phyloP scores from a whole-genome alignment of 2,797 vertebrate genomes.

The Allobates femoralis region DNA sequence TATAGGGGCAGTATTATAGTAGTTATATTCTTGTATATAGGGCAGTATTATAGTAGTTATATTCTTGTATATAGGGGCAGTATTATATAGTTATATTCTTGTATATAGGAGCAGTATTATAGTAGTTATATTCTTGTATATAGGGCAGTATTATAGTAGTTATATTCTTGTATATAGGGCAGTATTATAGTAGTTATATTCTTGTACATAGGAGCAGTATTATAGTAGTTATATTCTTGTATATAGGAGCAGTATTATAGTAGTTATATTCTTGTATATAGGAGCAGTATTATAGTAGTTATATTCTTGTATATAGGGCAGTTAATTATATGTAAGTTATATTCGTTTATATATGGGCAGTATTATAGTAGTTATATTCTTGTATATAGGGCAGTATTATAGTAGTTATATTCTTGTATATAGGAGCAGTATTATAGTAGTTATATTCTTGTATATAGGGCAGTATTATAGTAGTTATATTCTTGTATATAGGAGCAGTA shows the following conservation, averaged over 20 bases:
- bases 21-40: not conserved
- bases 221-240: slow-evolving; percentile 15
- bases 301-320: not conserved
- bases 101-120: not conserved
- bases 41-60: slow-evolving; percentile 21
- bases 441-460: not conserved
- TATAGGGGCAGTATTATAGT: not conserved
- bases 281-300: not conserved
- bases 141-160: slow-evolving; percentile 20
- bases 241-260: not conserved
- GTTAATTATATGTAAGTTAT: slow-evolving; percentile 10
- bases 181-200: not conserved
- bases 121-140: slow-evolving; percentile 12
- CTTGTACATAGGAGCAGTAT: not conserved
- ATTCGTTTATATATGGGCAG: not conserved
- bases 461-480: not conserved
- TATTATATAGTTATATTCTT: slow-evolving; percentile 23
- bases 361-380: slow-evolving; percentile 23
- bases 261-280: not conserved
- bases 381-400: not conserved
- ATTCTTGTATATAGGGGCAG: not conserved
- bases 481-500: not conserved
- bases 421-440: slow-evolving; percentile 6
- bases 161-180: slow-evolving; percentile 5
- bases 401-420: slow-evolving; percentile 1